These are phyloP conservation scores for Tanytarsus gracilentus DNA, from an alignment of 2,888 invertebrate species.

Conservation along the genomic window DNA sequence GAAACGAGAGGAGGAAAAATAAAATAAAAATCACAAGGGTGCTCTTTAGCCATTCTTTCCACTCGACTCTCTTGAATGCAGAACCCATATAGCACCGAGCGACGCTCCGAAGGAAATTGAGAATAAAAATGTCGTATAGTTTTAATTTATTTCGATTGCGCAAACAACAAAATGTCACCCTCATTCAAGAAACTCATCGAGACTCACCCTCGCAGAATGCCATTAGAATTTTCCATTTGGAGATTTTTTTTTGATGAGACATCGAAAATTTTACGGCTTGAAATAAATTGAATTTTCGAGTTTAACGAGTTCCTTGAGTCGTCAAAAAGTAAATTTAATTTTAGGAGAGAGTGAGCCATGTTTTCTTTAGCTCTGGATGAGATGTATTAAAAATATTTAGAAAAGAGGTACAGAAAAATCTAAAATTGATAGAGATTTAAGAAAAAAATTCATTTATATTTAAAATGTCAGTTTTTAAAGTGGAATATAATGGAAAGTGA, in stretches of 20 bases:
- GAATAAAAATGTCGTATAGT: constrained; percentile 13
- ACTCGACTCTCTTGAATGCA: background rate
- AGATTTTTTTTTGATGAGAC: background rate
- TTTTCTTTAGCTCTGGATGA: background rate
- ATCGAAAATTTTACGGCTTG: constrained; percentile 17
- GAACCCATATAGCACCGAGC: no score
- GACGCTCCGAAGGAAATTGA: background rate
- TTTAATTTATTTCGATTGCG: constrained; percentile 10
- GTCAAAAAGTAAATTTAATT: background rate
- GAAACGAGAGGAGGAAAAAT: no score
- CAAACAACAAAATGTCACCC: constrained; percentile 22
- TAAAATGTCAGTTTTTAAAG: no score
- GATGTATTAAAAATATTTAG: background rate
- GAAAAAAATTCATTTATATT: no score
- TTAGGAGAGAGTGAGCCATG: background rate
- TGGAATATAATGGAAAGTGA: no score
- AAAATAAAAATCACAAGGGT: no score
- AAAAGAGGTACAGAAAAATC: background rate
- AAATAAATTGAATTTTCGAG: constrained; percentile 22
- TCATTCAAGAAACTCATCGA: background rate
- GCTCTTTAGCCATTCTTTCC: background rate
- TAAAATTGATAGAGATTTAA: background rate
- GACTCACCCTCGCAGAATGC: constrained; percentile 9
- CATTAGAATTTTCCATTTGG: background rate
- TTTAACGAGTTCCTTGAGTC: constrained; percentile 1